Evolutionary conservation across 2,888 invertebrate species (phyloP), one percentile per base, ranked within the genome.

Genomic region (Sarcophaga rosellei): DNA sequence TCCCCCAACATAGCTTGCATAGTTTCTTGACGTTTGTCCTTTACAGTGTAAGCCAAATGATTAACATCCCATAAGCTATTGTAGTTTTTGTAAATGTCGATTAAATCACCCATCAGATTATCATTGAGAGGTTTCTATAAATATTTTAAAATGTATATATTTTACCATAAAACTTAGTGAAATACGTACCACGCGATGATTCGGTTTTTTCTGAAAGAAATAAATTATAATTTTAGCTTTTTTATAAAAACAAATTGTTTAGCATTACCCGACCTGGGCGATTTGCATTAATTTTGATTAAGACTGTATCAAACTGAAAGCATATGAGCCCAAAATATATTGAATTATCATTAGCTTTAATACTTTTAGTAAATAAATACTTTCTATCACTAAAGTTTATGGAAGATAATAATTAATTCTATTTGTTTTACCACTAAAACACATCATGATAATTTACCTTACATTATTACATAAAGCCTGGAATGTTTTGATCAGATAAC

Each of bases 11-110:
- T 82, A 20, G 69, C 57, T 45, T 70, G 53, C 53, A 88, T 76
- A 12, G 35, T 82, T 85, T 84, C 88, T 62, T 74, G 77, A 17
- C 73, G 86, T 72, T 84, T 86, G 57, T 86, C 86, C 44, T 86
- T 86, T 45, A 86, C 81, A 6, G 86, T 86, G 8, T 84, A 86
- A 3, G 86, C 86, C 45, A 86, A 62, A 74, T 86, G 84, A 63
- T 86, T 84, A 12, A 86, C 86, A 81, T 86, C 83, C 86, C 86
- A 86, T 57, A 86, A 66, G 17, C 75, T 86, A n/a, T 75, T 75
- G 47, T 84, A 84, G 65, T 84, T 86, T 66, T 81, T 81, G 53
- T 86, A 86, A 75, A 86, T 86, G 57, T 84, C 84, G 66, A 84
- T 72, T 4, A 86, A 45, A 44, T 84, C 86, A n/a, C 70, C 53